phyloP scores from a whole-genome alignment of 2,113 vertebrate species.

The Amphilophus citrinellus region DNA sequence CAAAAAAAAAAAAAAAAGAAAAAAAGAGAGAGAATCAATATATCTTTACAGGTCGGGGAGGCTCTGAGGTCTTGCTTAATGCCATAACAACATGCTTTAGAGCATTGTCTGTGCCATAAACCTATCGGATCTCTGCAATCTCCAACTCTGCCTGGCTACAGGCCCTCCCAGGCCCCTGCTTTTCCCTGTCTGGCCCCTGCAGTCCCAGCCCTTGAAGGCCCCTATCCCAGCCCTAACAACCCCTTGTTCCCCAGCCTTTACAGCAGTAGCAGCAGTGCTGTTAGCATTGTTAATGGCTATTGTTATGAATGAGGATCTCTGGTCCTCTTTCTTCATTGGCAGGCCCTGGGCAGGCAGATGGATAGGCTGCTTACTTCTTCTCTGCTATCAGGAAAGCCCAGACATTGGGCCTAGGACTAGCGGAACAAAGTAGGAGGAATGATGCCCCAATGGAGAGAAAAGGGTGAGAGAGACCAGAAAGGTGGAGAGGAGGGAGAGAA shows the following conservation, averaged over 20 bases:
- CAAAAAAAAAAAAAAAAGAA: conserved; percentile 31
- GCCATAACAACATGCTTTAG: conserved; percentile 75
- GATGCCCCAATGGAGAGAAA: conserved; percentile 75
- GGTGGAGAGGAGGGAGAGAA: conserved; percentile 33
- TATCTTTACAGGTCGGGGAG: conserved; percentile 68
- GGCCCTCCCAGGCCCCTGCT: conserved; percentile 64
- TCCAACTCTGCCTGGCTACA: conserved; percentile 82
- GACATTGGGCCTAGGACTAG: conserved; percentile 78
- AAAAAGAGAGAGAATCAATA: conserved; percentile 72
- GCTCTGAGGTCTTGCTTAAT: conserved; percentile 72
- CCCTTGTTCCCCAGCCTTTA: conserved; percentile 58
- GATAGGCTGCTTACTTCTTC: conserved; percentile 81
- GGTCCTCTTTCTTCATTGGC: conserved; percentile 78
- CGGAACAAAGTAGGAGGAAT: conserved; percentile 86
- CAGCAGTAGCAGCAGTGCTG: conserved; percentile 68
- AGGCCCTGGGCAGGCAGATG: conserved; percentile 80
- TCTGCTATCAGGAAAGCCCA: conserved; percentile 81
- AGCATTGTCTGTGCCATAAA: conserved; percentile 62
- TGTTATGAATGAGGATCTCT: conserved; percentile 86
- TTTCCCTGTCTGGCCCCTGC: conserved; percentile 53
- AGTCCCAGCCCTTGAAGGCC: conserved; percentile 52
- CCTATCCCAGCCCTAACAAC: conserved; percentile 51
- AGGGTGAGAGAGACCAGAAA: conserved; percentile 53
- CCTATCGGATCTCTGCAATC: conserved; percentile 79
- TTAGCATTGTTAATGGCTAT: conserved; percentile 85